Conservation (phyloP, 1,140 invertebrate species). For the Drosophila pectinifera region DNA sequence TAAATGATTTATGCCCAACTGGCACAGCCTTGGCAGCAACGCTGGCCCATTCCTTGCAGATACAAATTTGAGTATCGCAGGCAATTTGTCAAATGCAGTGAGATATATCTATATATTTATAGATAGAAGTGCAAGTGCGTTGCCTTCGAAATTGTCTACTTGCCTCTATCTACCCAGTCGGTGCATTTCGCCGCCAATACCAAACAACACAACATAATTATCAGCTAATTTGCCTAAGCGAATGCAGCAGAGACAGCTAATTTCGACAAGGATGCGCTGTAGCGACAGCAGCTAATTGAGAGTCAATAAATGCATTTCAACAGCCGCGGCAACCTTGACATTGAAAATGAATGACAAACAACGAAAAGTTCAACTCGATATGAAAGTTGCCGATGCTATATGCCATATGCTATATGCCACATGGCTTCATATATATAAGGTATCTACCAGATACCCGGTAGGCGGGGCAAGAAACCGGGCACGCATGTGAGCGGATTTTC, state of each 20-base stretch:
- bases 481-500: slow-evolving; percentile 77
- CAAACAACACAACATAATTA: slow-evolving; percentile 37
- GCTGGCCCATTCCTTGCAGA: slow-evolving; percentile 44
- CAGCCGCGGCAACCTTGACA: slow-evolving; percentile 66
- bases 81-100: slow-evolving; percentile 73
- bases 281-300: slow-evolving; percentile 69
- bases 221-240: slow-evolving; percentile 63
- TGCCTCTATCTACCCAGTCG: slow-evolving; percentile 1
- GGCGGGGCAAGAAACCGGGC: slow-evolving; percentile 56
- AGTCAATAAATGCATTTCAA: slow-evolving; percentile 73
- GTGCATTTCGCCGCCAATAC: slow-evolving; percentile 33
- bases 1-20: slow-evolving; percentile 66
- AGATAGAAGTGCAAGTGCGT: slow-evolving; percentile 63
- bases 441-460: slow-evolving; percentile 2
- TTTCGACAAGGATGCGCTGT: slow-evolving; percentile 64
- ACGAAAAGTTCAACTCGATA: slow-evolving; percentile 67
- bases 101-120: slow-evolving; percentile 18
- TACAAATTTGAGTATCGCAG: slow-evolving; percentile 65
- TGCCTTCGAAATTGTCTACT: slow-evolving; percentile 51
- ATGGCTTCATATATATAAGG: slow-evolving; percentile 1
- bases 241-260: slow-evolving; percentile 42
- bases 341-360: slow-evolving; percentile 79
- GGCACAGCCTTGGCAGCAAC: slow-evolving; percentile 60
- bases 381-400: slow-evolving; percentile 74
- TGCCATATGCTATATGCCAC: slow-evolving; percentile 7